Evolutionary conservation across 92 coral and sea anemone species (phyloP), one percentile per base, ranked within the genome.

Genomic region (Chrysogorgia sp.): DNA sequence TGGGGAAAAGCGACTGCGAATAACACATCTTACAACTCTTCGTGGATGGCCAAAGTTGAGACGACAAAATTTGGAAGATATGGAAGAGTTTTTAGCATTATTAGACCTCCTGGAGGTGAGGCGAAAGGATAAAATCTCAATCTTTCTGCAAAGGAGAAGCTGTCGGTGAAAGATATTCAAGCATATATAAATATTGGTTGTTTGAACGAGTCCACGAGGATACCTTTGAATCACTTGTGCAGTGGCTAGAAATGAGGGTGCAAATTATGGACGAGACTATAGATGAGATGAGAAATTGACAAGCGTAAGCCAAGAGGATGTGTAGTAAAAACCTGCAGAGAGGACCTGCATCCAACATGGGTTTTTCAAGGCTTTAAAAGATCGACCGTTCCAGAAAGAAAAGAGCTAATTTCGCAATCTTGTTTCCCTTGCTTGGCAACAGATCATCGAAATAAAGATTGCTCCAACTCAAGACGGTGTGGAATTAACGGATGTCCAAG

Each of bases 311-410:
- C 15, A 32, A 34, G 79, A 33, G 65, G 52, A 2, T 80, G 65
- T 25, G 34, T 80, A 1, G 84, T 80, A 1, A 22, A 24, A 21
- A 65, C 84, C 5, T 80, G 77, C 63, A 30, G 35, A n/a, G 24
- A 28, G 40, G 53, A 67, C 58, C 84, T n/a, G n/a, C n/a, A 74
- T 25, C 86, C 86, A n/a, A 71, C 86, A 20, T 66, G 72, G 81
- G 69, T 64, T 15, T 81, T 80, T 24, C n/a, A 15, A 41, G 80
- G 52, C 14, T 82, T 82, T 22, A 72, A 82, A 28, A 52, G 59
- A 47, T 33, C 72, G 43, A 58, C 81, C 7, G 74, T 81, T 4
- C 33, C 34, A 10, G 30, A 49, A 83, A n/a, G 77, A 69, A 83
- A 83, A 34, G 87, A 76, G 35, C 10, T 72, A 23, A 82, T 74